Conservation (phyloP, 2,888 invertebrate species). For the Drosophila paramelanica region DNA sequence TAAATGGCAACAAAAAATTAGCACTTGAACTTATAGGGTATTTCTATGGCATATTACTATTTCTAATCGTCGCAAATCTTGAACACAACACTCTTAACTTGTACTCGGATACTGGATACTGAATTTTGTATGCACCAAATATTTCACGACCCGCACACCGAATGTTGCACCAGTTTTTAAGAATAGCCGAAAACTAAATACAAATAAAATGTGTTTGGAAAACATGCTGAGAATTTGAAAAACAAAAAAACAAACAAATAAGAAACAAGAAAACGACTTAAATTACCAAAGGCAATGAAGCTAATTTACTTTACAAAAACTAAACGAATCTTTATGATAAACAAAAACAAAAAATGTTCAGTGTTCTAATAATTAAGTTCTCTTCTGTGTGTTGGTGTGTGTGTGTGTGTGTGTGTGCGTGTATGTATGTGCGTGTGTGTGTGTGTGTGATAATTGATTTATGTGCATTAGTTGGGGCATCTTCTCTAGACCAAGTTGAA, state of each 20-base stretch:
- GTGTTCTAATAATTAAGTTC: slow-evolving; percentile 48
- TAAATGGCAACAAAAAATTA: slow-evolving; percentile 8
- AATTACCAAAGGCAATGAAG: slow-evolving; percentile 71
- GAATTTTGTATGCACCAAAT: slow-evolving; percentile 39
- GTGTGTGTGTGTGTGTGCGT: slow-evolving; percentile 9
- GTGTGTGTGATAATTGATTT: slow-evolving; percentile 19
- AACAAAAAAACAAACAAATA: slow-evolving; percentile 24
- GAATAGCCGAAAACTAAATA: slow-evolving; percentile 20
- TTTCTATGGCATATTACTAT: slow-evolving; percentile 18
- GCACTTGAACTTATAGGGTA: slow-evolving; percentile 36
- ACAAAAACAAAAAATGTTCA: slow-evolving; percentile 33
- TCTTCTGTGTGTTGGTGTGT: slow-evolving; percentile 16
- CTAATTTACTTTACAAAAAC: slow-evolving; percentile 62
- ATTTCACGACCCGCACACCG: slow-evolving; percentile 26
- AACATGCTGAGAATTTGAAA: slow-evolving; percentile 36
- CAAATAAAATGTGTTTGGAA: slow-evolving; percentile 24
- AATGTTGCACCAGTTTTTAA: slow-evolving; percentile 42
- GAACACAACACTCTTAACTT: slow-evolving; percentile 12
- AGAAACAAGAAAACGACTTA: slow-evolving; percentile 37
- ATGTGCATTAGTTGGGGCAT: slow-evolving; percentile 41
- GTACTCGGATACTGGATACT: not conserved
- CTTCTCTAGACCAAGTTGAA: slow-evolving; percentile 54
- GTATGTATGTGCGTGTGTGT: slow-evolving; percentile 5
- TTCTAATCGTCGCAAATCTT: slow-evolving; percentile 14
- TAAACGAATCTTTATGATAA: slow-evolving; percentile 32